A percentile compares a stretch with the other conserved stretches of the same genome.
Conservation (phyloP, 2,797 vertebrate genomes). For the Pteronotus mesoamericanus region DNA sequence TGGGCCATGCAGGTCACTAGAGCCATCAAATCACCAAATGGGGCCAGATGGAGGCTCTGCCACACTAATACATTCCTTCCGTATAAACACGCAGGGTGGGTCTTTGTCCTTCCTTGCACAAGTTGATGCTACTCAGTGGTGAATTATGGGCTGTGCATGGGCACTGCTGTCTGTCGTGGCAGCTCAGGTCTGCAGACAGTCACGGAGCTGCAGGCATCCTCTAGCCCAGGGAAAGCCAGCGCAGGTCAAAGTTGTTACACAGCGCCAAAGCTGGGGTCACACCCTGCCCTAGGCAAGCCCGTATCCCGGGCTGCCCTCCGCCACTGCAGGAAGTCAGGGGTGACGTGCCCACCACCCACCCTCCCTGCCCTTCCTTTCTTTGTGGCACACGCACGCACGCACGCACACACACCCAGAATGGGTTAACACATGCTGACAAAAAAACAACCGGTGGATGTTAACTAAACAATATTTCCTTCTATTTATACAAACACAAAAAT, state of each 20-base stretch:
- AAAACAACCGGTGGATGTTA: background rate
- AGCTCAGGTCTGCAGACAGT: background rate
- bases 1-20: background rate
- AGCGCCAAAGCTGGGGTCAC: background rate
- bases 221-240: background rate
- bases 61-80: background rate
- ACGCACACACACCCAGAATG: background rate
- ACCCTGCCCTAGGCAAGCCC: no score
- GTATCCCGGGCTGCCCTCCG: background rate
- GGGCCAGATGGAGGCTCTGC: background rate
- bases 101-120: background rate
- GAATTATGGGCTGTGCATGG: background rate
- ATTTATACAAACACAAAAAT: background rate
- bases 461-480: background rate
- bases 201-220: background rate
- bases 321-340: background rate
- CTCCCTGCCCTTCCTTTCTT: background rate
- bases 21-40: background rate
- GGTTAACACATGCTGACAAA: background rate
- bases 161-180: background rate
- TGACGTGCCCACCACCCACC: fast-evolving
- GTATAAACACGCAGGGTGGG: background rate
- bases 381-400: background rate
- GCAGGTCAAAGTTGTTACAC: background rate
- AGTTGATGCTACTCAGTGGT: background rate